Percentiles rank a stretch among this genome's conserved stretches.
These are phyloP conservation scores for Naso thynnoides DNA, from an alignment of 2,797 vertebrate genomes.

Conservation along the genomic window DNA sequence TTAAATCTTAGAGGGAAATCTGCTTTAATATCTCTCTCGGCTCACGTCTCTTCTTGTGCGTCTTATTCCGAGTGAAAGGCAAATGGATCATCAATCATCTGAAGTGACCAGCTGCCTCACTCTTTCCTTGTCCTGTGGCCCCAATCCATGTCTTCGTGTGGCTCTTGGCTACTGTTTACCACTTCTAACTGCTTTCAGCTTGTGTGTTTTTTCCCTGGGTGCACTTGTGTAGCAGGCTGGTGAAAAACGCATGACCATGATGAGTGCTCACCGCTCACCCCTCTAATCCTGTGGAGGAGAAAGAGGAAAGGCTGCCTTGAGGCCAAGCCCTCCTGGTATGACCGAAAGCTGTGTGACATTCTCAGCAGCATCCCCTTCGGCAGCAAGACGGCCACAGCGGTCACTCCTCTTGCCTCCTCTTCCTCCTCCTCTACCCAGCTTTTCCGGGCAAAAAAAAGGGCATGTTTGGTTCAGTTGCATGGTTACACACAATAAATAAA, in stretches of 20 bases:
- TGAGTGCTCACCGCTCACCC: slow-evolving; percentile 65
- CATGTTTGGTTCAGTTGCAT: slow-evolving; percentile 76
- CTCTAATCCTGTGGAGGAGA: slow-evolving; percentile 71
- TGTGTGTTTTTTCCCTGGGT: slow-evolving; percentile 43
- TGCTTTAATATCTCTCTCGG: slow-evolving; percentile 47
- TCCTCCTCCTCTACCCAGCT: slow-evolving; percentile 7
- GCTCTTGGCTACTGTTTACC: slow-evolving; percentile 57
- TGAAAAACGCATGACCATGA: slow-evolving; percentile 62
- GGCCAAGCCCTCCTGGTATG: slow-evolving; percentile 68
- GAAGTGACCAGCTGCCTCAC: slow-evolving; percentile 63
- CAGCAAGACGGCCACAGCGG: slow-evolving; percentile 56
- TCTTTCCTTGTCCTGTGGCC: slow-evolving; percentile 46
- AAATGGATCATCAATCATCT: slow-evolving; percentile 55
- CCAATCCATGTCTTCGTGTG: slow-evolving; percentile 63
- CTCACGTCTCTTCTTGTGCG: slow-evolving; percentile 44
- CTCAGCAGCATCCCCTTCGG: slow-evolving; percentile 66
- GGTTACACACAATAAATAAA: slow-evolving; percentile 81
- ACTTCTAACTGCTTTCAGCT: slow-evolving; percentile 43
- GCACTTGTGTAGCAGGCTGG: slow-evolving; percentile 31
- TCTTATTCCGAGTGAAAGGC: slow-evolving; percentile 43
- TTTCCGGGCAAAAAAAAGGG: slow-evolving; percentile 35
- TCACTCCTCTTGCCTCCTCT: slow-evolving; percentile 34
- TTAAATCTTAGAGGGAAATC: slow-evolving; percentile 60
- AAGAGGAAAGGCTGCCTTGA: slow-evolving; percentile 64
- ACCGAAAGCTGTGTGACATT: slow-evolving; percentile 68